Evolutionary conservation across 2,113 vertebrate species (phyloP).

Genomic region (Calypte anna): DNA sequence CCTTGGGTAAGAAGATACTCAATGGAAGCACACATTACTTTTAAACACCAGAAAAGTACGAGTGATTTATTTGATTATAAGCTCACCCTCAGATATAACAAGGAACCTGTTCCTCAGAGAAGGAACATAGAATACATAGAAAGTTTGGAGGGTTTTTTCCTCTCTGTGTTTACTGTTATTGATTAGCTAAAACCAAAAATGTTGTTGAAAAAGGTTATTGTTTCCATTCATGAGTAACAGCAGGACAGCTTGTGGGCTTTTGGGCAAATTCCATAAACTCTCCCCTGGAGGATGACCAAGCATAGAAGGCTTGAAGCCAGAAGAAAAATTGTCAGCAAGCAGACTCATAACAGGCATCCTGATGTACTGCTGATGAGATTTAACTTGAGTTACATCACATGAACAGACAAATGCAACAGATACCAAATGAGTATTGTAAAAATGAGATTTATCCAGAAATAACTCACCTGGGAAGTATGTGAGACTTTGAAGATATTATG

Average conservation of each 20-base stretch:
- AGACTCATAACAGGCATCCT: neutral
- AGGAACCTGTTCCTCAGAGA: neutral
- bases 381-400: neutral
- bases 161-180: neutral
- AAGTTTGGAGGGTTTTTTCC: neutral
- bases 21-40: neutral
- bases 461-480: neutral
- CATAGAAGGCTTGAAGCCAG: neutral
- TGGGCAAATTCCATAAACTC: neutral
- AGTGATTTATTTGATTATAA: neutral
- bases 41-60: neutral
- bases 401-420: neutral
- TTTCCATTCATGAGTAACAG: neutral
- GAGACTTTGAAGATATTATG: neutral
- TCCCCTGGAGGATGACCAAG: neutral
- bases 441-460: neutral
- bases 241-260: neutral
- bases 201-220: neutral
- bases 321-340: neutral
- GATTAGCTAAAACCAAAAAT: neutral
- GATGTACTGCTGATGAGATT: neutral
- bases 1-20: conserved; percentile 85
- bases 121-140: neutral
- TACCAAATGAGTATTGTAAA: neutral
- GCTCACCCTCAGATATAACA: neutral